A percentile compares a stretch with the other conserved stretches of the same genome.
These are phyloP conservation scores for Synanthedon andrenaeformis DNA, from an alignment of 2,888 invertebrate species.

Conservation along the genomic window DNA sequence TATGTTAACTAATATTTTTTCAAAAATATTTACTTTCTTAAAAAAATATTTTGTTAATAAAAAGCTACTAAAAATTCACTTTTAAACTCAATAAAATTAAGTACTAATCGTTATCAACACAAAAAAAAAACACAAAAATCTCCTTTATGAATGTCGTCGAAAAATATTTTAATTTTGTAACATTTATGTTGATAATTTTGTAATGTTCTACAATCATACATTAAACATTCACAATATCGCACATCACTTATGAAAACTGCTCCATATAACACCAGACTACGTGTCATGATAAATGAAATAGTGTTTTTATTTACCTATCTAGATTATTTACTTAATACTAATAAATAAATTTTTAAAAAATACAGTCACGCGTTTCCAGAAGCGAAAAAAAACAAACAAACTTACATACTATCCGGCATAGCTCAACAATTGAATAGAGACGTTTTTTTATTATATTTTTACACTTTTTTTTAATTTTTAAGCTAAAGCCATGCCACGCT, in stretches of 20 bases:
- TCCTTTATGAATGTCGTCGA: too few relatives aligned
- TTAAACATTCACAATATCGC: too few relatives aligned
- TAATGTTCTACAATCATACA: too few relatives aligned
- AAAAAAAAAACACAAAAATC: too few relatives aligned
- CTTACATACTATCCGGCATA: slow-evolving; percentile 52
- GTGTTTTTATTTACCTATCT: neutral
- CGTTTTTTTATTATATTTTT: slow-evolving; percentile 25
- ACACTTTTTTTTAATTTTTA: slow-evolving; percentile 20
- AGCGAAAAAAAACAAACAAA: slow-evolving; percentile 29
- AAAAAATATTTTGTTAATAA: too few relatives aligned
- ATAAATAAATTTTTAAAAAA: slow-evolving; percentile 11
- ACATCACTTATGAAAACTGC: neutral
- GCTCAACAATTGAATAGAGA: slow-evolving; percentile 56
- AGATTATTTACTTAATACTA: neutral
- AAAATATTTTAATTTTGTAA: too few relatives aligned
- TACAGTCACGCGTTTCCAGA: slow-evolving; percentile 27
- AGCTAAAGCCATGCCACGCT: slow-evolving; percentile 37
- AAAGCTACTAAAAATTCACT: too few relatives aligned
- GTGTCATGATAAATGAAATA: neutral
- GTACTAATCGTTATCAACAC: too few relatives aligned
- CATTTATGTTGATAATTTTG: too few relatives aligned
- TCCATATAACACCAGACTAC: neutral
- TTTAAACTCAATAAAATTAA: too few relatives aligned
- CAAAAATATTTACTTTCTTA: too few relatives aligned
- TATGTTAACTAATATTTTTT: too few relatives aligned